Evolutionary conservation across 2,797 vertebrate genomes (phyloP).

Genomic region (Cryptoprocta ferox): DNA sequence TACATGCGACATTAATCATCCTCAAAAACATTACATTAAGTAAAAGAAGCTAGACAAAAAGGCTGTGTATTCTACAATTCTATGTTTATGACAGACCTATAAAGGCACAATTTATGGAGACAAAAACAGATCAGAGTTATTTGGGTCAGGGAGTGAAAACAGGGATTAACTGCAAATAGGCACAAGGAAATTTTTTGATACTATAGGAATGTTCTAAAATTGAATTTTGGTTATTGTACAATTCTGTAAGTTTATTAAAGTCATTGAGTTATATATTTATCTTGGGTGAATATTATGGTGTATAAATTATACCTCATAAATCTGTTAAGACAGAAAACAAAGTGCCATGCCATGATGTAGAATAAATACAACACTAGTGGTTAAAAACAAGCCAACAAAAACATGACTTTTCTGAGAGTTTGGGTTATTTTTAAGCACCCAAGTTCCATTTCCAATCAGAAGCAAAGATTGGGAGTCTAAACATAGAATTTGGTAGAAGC

Average conservation of each 20-base stretch:
- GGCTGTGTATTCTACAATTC: not conserved
- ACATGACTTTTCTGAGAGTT: not conserved
- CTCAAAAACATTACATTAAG: not conserved
- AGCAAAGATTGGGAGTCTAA: not conserved
- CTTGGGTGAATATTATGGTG: not conserved
- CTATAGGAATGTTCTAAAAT: constrained; percentile 1
- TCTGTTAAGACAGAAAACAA: not conserved
- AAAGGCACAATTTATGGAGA: constrained; percentile 44
- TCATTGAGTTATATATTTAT: not conserved
- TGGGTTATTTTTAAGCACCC: not conserved
- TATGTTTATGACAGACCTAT: not conserved
- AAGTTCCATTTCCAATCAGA: not conserved
- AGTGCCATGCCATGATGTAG: not conserved
- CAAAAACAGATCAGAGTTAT: not conserved
- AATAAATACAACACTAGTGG: not conserved
- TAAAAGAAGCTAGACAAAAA: constrained; percentile 18
- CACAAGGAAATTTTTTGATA: not conserved
- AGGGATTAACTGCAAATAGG: not conserved
- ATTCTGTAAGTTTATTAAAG: constrained; percentile 23
- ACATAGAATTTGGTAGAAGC: not conserved
- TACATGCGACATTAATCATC: not conserved
- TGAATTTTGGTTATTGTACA: constrained; percentile 27
- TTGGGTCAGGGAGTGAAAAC: not conserved
- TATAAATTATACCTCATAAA: constrained; percentile 31
- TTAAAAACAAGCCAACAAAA: not conserved